Evolutionary conservation across 2,113 vertebrate genomes (phyloP), one percentile per base, ranked within the genome.

Genomic region (Peucedramus taeniatus): DNA sequence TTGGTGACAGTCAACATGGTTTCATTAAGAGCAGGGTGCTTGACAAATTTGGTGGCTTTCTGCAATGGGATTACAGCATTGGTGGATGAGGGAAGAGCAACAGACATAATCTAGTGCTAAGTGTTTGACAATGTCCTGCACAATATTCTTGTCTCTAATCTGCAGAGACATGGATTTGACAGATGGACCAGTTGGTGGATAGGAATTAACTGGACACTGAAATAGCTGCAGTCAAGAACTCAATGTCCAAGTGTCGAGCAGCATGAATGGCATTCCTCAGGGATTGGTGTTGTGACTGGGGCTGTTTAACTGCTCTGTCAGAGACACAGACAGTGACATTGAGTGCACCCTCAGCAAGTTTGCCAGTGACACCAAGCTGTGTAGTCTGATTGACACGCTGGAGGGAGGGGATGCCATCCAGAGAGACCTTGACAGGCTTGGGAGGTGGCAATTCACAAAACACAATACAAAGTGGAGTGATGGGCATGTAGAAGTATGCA

Each of bases 331-430:
- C 51, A 50, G 51, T 39, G 60, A 51, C 33, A 82, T 2, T 14
- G 45, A 66, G 37, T 27, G 33, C 51, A 45, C 51, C 23, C 37
- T 51, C 44, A 74, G 44, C 33, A 65, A 44, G 23, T 59, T 24
- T 81, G 68, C 51, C 33, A 33, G 23, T 20, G 45, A 44, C 68
- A 44, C 33, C 51, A 59, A 33, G 27, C 28, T 74, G 45, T 59
- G 51, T n/a, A 16, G 44, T 45, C 19, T 13, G n/a, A 37, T 3
- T 65, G 60, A 59, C 15, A 16, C 0, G 1, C 28, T 39, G 33
- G 23, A 51, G 33, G 45, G 51, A 65, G 9, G 23, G 19, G 19
- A n/a, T 45, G 37, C 6, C 19, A 45, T 59, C 33, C 60, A 66
- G 60, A 59, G 77, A 50, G 23, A 37, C 45, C 51, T 51, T 65